Evolutionary conservation across 2,113 vertebrate genomes (phyloP).

Genomic region (Aphelocoma coerulescens): DNA sequence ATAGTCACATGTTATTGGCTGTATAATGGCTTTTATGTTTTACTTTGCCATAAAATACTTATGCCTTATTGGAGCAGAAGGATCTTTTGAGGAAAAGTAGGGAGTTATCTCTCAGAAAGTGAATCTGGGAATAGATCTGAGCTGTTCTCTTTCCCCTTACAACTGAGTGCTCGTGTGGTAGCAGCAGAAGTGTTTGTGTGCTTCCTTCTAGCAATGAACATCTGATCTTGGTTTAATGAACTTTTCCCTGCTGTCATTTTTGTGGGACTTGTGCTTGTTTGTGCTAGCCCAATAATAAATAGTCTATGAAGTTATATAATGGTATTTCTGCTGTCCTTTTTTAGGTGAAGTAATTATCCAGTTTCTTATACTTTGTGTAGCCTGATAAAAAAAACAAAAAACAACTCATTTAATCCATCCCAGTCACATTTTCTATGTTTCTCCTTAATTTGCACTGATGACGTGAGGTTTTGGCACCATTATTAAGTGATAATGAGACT

Average conservation of each 20-base stretch:
- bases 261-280: not conserved
- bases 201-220: not conserved
- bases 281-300: not conserved
- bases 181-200: not conserved
- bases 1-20: not conserved
- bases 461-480: constrained; percentile 27
- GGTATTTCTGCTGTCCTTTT: constrained; percentile 1
- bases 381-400: not conserved
- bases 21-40: not conserved
- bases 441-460: constrained; percentile 12
- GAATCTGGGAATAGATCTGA: not conserved
- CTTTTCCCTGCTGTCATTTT: not conserved
- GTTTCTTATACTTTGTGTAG: not conserved
- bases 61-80: not conserved
- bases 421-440: not conserved
- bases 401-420: not conserved
- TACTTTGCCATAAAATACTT: not conserved
- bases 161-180: not conserved
- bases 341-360: not conserved
- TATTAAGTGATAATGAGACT: constrained; percentile 60
- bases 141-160: not conserved
- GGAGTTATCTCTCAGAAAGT: not conserved
- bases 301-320: not conserved
- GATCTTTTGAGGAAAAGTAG: not conserved
- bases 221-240: not conserved